These are phyloP conservation scores for Trachythela sp. DNA, from an alignment of 64 coral and sea anemone species.

Conservation along the genomic window DNA sequence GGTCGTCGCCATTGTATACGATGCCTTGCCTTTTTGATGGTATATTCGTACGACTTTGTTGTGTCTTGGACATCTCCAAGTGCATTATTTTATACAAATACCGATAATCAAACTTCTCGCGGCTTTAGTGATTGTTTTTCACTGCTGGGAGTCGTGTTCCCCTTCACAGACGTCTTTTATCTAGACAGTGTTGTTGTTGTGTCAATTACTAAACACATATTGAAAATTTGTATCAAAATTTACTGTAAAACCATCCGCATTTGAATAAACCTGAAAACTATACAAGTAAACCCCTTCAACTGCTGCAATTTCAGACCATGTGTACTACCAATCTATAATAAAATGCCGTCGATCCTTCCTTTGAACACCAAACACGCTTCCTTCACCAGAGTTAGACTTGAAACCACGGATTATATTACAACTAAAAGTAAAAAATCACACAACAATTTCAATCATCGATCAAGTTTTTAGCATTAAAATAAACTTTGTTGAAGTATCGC, in stretches of 20 bases:
- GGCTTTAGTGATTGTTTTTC: not conserved
- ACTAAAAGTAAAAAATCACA: not conserved
- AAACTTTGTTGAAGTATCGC: not conserved
- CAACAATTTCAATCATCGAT: slow-evolving; percentile 9
- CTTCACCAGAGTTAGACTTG: not conserved
- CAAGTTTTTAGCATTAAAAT: not conserved
- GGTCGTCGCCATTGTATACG: slow-evolving; percentile 4
- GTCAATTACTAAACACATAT: slow-evolving; percentile 16
- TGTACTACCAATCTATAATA: not conserved
- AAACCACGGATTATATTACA: slow-evolving; percentile 1
- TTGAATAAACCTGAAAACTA: not conserved
- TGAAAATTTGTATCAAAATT: slow-evolving; percentile 7
- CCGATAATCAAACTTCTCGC: not conserved
- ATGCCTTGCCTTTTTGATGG: slow-evolving; percentile 14
- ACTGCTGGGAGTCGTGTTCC: not conserved
- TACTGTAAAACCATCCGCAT: not conserved
- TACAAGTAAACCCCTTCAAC: not conserved
- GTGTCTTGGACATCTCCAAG: slow-evolving; percentile 19
- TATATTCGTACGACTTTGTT: not conserved
- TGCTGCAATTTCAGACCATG: not conserved
- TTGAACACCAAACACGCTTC: not conserved
- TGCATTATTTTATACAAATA: slow-evolving; percentile 26
- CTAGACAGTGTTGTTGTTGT: not conserved
- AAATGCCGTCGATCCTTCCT: not conserved
- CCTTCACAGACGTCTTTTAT: not conserved